Percentiles rank a stretch among this genome's conserved stretches.
Conservation (phyloP, 2,888 invertebrate genomes). For the Deilephila elpenor region DNA sequence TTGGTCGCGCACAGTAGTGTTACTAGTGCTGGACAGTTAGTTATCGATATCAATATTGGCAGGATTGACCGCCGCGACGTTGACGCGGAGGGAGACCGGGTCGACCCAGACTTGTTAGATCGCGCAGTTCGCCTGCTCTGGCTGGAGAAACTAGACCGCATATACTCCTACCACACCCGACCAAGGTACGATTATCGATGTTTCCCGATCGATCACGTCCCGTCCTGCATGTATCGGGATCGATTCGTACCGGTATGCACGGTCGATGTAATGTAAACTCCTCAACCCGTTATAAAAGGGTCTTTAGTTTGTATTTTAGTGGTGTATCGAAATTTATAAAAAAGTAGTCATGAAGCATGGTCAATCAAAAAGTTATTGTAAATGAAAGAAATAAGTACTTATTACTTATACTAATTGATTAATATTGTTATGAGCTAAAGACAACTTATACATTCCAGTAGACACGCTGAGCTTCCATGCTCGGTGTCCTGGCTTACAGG, state of each 20-base stretch:
- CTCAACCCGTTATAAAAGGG: background rate
- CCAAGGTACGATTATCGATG: conserved; percentile 84
- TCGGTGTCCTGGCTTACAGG: too few relatives aligned
- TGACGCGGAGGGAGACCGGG: conserved; percentile 66
- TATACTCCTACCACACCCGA: conserved; percentile 85
- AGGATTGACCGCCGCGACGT: conserved; percentile 83
- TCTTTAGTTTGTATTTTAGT: background rate
- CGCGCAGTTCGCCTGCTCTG: conserved; percentile 83
- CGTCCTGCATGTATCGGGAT: conserved; percentile 36
- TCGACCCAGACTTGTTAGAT: conserved; percentile 82
- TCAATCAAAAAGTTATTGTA: too few relatives aligned
- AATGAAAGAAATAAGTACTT: too few relatives aligned
- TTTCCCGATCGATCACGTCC: conserved; percentile 59
- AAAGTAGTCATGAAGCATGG: background rate
- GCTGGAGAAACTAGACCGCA: conserved; percentile 84
- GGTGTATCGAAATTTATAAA: background rate
- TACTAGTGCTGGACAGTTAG: conserved; percentile 61
- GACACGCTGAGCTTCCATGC: too few relatives aligned
- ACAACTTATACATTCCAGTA: too few relatives aligned
- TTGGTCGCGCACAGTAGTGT: conserved; percentile 62
- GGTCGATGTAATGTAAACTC: background rate
- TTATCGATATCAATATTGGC: conserved; percentile 79
- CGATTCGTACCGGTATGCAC: conserved; percentile 25
- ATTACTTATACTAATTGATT: too few relatives aligned
- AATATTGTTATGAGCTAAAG: too few relatives aligned